A percentile compares a stretch with the other conserved stretches of the same genome.
Evolutionary conservation across 92 coral and sea anemone genomes (phyloP).

Genomic region (Bergia puertoricense): DNA sequence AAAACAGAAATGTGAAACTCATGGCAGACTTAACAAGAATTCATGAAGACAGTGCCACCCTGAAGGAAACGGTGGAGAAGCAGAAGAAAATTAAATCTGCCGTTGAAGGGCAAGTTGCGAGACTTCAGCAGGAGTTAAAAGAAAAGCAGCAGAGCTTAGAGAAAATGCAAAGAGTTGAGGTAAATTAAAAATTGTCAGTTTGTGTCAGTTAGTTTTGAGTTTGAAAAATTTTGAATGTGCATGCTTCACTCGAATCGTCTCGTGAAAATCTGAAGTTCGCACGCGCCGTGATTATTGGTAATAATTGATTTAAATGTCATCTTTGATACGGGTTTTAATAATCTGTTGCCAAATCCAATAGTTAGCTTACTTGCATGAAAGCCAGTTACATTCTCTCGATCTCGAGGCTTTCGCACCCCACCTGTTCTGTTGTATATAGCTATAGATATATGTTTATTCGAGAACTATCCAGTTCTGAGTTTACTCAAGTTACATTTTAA

Average conservation of each 20-base stretch:
- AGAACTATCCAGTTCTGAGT: too few relatives aligned
- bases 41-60: neutral
- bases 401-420: too few relatives aligned
- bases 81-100: neutral
- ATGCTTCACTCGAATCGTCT: neutral
- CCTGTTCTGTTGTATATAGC: too few relatives aligned
- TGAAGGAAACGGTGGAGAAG: neutral
- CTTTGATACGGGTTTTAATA: neutral
- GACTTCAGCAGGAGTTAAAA: neutral
- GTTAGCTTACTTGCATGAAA: neutral
- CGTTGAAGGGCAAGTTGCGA: neutral
- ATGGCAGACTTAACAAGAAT: neutral
- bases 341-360: too few relatives aligned
- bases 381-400: too few relatives aligned
- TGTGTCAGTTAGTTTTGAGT: too few relatives aligned
- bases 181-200: neutral
- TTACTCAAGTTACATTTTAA: too few relatives aligned
- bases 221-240: too few relatives aligned
- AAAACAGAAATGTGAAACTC: conserved; percentile 44
- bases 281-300: neutral
- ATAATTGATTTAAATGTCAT: neutral
- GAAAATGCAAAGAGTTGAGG: conserved; percentile 26
- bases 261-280: too few relatives aligned
- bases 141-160: neutral
- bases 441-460: too few relatives aligned